phyloP scores from a whole-genome alignment of 2,797 vertebrate species.

The Cichlasoma orientale region DNA sequence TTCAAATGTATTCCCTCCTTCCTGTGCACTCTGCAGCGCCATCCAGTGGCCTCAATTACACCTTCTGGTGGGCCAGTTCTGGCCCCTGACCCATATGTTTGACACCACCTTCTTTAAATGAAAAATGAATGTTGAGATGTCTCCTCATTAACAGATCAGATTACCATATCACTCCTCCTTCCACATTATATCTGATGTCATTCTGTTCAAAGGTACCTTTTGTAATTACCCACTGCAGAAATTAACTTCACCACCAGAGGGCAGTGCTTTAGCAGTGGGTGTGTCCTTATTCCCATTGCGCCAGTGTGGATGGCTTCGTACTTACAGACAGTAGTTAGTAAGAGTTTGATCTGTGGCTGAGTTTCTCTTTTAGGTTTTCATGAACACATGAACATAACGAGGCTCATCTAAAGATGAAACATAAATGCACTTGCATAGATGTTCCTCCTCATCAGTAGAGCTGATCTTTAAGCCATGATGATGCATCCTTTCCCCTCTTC shows the following conservation, averaged over 20 bases:
- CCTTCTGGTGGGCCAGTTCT: not conserved
- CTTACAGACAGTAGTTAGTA: too few relatives aligned
- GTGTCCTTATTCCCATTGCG: not conserved
- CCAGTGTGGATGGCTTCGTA: too few relatives aligned
- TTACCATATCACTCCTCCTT: too few relatives aligned
- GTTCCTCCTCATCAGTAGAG: not conserved
- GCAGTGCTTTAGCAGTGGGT: not conserved
- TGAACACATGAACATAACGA: too few relatives aligned
- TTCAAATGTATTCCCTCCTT: not conserved
- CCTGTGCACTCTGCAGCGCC: fast-evolving
- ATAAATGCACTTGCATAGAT: too few relatives aligned
- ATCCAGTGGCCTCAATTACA: not conserved
- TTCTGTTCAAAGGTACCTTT: not conserved
- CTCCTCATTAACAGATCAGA: too few relatives aligned
- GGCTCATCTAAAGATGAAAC: too few relatives aligned
- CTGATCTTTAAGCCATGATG: not conserved
- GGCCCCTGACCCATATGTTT: too few relatives aligned
- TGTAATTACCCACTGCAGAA: not conserved
- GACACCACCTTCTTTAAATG: too few relatives aligned
- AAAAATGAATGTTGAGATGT: not conserved
- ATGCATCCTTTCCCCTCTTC: not conserved
- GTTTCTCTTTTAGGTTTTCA: too few relatives aligned
- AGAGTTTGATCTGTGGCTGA: too few relatives aligned
- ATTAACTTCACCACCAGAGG: not conserved
- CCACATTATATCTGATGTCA: too few relatives aligned